phyloP scores from a whole-genome alignment of 1,140 invertebrate species.

The Tetramorium simillimum region DNA sequence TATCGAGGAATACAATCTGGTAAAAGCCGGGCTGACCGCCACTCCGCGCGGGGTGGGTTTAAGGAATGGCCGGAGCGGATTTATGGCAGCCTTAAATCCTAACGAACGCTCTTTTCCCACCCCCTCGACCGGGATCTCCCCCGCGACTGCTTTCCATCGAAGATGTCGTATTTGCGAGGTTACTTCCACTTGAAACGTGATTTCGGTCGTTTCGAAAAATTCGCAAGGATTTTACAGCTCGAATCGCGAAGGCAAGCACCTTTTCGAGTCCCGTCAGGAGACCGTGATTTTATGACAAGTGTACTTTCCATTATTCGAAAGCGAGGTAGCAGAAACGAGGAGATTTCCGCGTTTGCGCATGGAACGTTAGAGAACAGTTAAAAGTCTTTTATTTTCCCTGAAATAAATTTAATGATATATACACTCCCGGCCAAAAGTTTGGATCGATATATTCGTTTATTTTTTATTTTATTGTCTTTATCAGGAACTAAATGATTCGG shows the following conservation, averaged over 20 bases:
- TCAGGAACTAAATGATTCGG: no score
- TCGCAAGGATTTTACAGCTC: neutral
- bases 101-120: constrained; percentile 58
- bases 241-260: neutral
- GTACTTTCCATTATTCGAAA: neutral
- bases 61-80: constrained; percentile 77
- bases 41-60: constrained; percentile 65
- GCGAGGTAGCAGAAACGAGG: neutral
- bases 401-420: neutral
- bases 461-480: no score
- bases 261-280: neutral
- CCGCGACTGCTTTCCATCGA: constrained; percentile 40
- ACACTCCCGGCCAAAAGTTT: neutral
- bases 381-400: neutral
- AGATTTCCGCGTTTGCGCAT: neutral
- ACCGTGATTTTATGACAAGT: constrained; percentile 11
- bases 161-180: constrained; percentile 49
- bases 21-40: constrained; percentile 78
- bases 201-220: constrained; percentile 15
- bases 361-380: neutral
- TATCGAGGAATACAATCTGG: constrained; percentile 80
- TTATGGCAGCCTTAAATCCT: constrained; percentile 82
- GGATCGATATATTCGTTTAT: no score
- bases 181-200: constrained; percentile 18
- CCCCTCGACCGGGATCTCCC: constrained; percentile 28